A percentile compares a stretch with the other conserved stretches of the same genome.
Evolutionary conservation across 2,113 vertebrate genomes (phyloP).

Genomic region (Isurus oxyrinchus): DNA sequence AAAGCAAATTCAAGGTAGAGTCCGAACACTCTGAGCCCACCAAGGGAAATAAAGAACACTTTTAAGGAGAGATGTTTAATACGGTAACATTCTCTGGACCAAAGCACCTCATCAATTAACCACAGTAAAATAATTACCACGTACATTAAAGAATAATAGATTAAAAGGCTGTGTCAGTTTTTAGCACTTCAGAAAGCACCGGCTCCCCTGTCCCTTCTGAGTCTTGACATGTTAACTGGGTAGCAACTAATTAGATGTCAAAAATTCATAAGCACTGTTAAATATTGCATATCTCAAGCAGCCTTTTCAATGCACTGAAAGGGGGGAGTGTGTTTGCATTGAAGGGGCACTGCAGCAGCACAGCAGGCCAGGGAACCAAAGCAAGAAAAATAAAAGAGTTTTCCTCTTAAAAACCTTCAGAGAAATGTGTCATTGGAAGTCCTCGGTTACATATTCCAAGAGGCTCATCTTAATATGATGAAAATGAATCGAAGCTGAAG

Average conservation of each 20-base stretch:
- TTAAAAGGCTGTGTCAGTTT: conserved; percentile 78
- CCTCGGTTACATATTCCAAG: conserved; percentile 35
- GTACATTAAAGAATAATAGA: conserved; percentile 92
- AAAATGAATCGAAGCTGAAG: conserved; percentile 30
- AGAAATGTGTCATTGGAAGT: conserved; percentile 33
- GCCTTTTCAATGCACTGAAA: conserved; percentile 83
- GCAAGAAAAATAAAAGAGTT: conserved; percentile 36
- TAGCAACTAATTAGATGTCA: conserved; percentile 99
- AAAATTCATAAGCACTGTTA: conserved; percentile 99
- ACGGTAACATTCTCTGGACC: conserved; percentile 69
- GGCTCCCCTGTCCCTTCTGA: conserved; percentile 78
- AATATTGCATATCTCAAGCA: conserved; percentile 99
- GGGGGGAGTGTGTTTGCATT: conserved; percentile 29
- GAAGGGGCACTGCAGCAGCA: conserved; percentile 26
- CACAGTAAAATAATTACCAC: conserved; percentile 92
- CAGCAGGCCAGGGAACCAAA: conserved; percentile 32
- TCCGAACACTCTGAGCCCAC: conserved; percentile 39
- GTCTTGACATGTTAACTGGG: conserved; percentile 93
- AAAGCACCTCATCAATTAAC: conserved; percentile 92
- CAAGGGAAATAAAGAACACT: conserved; percentile 52
- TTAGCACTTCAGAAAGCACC: conserved; percentile 87
- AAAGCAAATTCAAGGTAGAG: background rate
- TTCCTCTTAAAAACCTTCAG: conserved; percentile 23
- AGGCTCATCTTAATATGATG: conserved; percentile 27
- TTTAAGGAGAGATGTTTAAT: conserved; percentile 54